A percentile compares a stretch with the other conserved stretches of the same genome.
phyloP scores from a whole-genome alignment of 2,888 invertebrate genomes.

The Zygothrica quintamaculata region DNA sequence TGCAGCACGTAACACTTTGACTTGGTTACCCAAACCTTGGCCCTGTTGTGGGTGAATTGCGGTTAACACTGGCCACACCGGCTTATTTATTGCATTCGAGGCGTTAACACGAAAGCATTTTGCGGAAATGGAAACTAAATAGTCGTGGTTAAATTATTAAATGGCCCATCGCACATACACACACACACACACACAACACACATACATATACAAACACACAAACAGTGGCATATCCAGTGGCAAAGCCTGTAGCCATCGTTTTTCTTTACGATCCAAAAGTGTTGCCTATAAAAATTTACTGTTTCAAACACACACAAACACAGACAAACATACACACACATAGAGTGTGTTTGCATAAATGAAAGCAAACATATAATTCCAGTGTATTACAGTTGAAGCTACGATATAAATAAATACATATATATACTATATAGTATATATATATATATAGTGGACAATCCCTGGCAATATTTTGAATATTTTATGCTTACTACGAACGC shows the following conservation, averaged over 20 bases:
- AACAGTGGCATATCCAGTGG: conserved; percentile 9
- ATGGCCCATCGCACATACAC: conserved; percentile 46
- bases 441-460: conserved; percentile 18
- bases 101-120: conserved; percentile 74
- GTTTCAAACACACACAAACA: conserved; percentile 34
- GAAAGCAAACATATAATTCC: conserved; percentile 66
- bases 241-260: conserved; percentile 47
- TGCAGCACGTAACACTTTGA: conserved; percentile 42
- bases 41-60: conserved; percentile 47
- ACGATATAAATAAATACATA: conserved; percentile 31
- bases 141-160: conserved; percentile 78
- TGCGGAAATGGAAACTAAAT: conserved; percentile 75
- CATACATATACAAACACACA: neutral
- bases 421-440: conserved; percentile 12
- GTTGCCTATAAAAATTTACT: conserved; percentile 69
- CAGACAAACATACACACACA: conserved; percentile 3
- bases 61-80: conserved; percentile 60
- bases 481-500: conserved; percentile 42
- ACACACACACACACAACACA: neutral
- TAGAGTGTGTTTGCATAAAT: conserved; percentile 57
- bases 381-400: conserved; percentile 28
- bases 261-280: conserved; percentile 71
- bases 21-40: conserved; percentile 18
- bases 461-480: conserved; percentile 64
- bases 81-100: conserved; percentile 70